Evolutionary conservation across 2,113 vertebrate genomes (phyloP), one percentile per base, ranked within the genome.

Genomic region (Nestor notabilis): DNA sequence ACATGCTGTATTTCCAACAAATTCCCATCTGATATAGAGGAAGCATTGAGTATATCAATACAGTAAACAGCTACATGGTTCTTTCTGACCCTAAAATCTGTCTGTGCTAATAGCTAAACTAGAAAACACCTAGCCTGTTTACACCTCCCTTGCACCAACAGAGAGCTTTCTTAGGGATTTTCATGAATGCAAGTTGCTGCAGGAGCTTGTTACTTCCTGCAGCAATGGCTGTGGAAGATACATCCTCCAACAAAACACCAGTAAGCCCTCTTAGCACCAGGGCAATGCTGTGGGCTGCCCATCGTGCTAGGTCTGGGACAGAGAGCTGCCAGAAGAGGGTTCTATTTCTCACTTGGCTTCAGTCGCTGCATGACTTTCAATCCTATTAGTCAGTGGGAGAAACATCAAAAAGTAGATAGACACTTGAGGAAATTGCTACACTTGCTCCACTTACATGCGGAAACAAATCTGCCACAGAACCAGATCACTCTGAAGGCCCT

Each of bases 21-120:
- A 90, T 17, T 83, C 41, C 4, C 2, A 79, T 25, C 43, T 53
- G 39, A 87, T 46, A 85, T 2, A 66, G 1, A 28, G 33, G 31
- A 72, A 56, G 39, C 17, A 41, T 21, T 78, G 64, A 49, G 64
- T 60, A 60, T 53, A 83, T 0, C 52, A 23, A 33, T 65, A 41
- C 0, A 1, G 18, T 25, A 65, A 20, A 43, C 0, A 1, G 39
- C 50, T 65, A 65, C 27, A 7, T 3, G 6, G 29, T 10, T 76
- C 53, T 3, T 80, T 46, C 47, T 89, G 31, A 83, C 20, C 33
- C 41, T 66, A 50, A 75, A 43, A 44, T 17, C 23, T 53, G 46
- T 4, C 17, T 33, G 27, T 47, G 37, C 37, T 61, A 87, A 52
- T 11, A 68, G 29, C 63, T 39, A 23, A 52, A 58, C 11, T 27